Evolutionary conservation across 1,140 invertebrate species (phyloP).

Genomic region (Bombus sylvicola): DNA sequence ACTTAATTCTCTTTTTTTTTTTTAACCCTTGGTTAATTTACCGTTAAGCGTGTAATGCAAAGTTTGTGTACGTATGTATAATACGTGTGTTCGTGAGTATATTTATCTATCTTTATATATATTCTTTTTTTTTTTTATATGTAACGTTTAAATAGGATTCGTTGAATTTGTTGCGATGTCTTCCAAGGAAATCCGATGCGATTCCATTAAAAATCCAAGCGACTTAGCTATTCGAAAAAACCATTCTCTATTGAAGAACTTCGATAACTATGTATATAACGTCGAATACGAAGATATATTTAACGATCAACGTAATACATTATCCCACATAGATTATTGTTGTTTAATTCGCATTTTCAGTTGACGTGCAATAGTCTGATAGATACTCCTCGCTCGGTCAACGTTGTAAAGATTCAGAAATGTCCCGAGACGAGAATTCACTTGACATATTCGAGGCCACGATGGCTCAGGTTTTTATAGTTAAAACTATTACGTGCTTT

Average conservation of each 20-base stretch:
- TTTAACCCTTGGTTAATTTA: conserved; percentile 16
- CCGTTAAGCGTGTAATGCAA: conserved; percentile 34
- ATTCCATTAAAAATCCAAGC: background rate
- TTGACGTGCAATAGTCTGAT: background rate
- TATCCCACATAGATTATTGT: background rate
- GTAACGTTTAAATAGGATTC: conserved; percentile 45
- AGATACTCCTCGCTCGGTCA: background rate
- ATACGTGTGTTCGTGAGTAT: conserved; percentile 5
- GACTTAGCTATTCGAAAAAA: conserved; percentile 4
- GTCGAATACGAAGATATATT: background rate
- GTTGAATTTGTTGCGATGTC: conserved; percentile 42
- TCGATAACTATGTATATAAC: background rate
- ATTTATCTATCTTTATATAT: conserved; percentile 18
- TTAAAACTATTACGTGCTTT: background rate
- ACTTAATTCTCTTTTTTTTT: conserved; percentile 7
- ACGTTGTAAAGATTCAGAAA: background rate
- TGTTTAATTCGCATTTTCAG: background rate
- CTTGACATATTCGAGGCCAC: background rate
- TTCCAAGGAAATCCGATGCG: conserved; percentile 2
- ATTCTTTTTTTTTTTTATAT: background rate
- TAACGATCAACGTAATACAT: conserved; percentile 11
- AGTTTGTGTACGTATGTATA: background rate
- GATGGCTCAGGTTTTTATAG: no score
- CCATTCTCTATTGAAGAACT: background rate
- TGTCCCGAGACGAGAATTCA: background rate